phyloP scores from a whole-genome alignment of 2,797 vertebrate genomes.

The Acridotheres tristis region DNA sequence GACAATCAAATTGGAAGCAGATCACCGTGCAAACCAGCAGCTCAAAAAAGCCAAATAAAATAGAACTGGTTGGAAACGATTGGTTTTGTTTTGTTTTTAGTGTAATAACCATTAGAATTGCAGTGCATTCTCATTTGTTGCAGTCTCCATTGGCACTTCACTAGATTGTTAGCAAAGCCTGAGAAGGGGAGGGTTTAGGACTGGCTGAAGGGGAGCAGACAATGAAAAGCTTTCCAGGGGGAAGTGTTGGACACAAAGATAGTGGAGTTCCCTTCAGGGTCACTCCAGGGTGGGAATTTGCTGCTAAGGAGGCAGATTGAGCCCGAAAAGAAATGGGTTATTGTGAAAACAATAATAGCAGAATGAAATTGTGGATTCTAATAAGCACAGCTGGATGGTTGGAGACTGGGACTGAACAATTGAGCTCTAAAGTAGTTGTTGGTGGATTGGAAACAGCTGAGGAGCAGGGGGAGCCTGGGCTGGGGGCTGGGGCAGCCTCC shows the following conservation, averaged over 20 bases:
- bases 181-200: neutral
- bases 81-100: neutral
- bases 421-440: conserved; percentile 37
- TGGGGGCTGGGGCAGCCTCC: neutral
- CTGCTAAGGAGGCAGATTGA: neutral
- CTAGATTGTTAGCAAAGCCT: neutral
- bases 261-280: neutral
- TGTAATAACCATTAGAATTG: neutral
- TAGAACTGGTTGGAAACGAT: neutral
- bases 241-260: neutral
- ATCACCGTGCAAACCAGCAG: neutral
- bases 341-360: conserved; percentile 15
- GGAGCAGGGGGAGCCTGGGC: conserved; percentile 21
- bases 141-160: neutral
- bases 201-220: neutral
- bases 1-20: neutral
- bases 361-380: conserved; percentile 44
- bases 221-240: neutral
- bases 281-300: neutral
- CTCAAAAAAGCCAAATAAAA: neutral
- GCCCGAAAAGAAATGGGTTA: neutral
- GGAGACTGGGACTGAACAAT: neutral
- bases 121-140: neutral
- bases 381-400: conserved; percentile 50
- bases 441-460: conserved; percentile 38